phyloP scores from a whole-genome alignment of 2,797 vertebrate genomes.

The Crax fasciolata region DNA sequence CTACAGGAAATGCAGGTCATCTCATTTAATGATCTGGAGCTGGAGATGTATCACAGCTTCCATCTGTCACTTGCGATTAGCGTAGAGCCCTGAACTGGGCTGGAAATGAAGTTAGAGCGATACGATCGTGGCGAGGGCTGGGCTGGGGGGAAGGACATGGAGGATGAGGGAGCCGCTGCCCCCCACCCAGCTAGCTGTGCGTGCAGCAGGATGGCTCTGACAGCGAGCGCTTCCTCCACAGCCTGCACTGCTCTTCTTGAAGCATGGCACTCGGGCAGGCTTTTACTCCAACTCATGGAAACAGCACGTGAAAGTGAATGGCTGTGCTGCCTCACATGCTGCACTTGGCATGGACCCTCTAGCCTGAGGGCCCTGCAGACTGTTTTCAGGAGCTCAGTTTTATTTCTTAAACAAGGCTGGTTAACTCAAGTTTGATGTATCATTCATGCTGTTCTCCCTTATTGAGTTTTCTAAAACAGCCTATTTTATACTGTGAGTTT shows the following conservation, averaged over 20 bases:
- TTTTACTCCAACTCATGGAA: neutral
- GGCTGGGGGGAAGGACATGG: neutral
- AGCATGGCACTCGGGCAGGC: neutral
- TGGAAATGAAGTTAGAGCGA: neutral
- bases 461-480: neutral
- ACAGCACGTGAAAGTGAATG: neutral
- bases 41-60: constrained; percentile 27
- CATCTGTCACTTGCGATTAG: constrained; percentile 29
- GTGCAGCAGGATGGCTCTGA: neutral
- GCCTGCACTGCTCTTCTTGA: neutral
- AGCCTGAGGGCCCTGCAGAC: neutral
- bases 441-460: neutral
- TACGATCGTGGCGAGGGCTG: neutral
- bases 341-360: fast-evolving
- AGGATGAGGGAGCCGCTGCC: neutral
- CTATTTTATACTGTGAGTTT: constrained; percentile 20
- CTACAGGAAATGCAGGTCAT: constrained; percentile 28
- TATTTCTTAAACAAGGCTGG: neutral
- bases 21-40: constrained; percentile 47
- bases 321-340: fast-evolving
- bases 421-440: neutral
- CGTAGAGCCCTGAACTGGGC: neutral
- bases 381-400: neutral
- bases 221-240: neutral
- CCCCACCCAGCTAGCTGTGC: fast-evolving